Evolutionary conservation across 2,797 vertebrate genomes (phyloP).

Genomic region (Melopsittacus undulatus): DNA sequence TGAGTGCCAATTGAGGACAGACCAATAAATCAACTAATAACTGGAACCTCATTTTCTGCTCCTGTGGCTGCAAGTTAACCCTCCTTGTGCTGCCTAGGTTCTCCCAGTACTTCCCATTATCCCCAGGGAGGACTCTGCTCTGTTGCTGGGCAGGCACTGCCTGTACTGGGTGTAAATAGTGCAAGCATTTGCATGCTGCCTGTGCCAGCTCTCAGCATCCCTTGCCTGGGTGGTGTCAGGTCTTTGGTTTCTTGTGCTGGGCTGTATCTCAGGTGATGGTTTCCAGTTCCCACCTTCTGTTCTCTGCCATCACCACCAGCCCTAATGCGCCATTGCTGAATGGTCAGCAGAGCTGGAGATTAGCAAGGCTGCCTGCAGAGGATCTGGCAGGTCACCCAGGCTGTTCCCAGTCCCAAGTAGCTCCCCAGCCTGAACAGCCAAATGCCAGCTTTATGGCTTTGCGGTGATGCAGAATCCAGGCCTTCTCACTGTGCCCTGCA

Average conservation of each 20-base stretch:
- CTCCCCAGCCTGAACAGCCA: neutral
- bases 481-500: neutral
- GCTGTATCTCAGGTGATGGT: neutral
- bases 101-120: neutral
- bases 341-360: neutral
- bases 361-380: neutral
- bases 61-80: conserved; percentile 66
- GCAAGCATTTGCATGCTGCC: neutral
- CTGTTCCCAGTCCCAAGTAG: neutral
- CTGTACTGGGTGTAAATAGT: neutral
- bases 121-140: neutral
- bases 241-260: neutral
- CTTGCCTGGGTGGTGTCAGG: neutral
- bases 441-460: neutral
- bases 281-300: neutral
- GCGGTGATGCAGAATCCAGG: neutral
- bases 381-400: neutral
- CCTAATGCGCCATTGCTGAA: accelerated
- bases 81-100: neutral
- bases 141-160: neutral
- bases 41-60: conserved; percentile 82
- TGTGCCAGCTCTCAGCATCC: neutral
- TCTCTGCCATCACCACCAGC: neutral
- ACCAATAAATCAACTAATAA: conserved; percentile 83
- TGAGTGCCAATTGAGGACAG: conserved; percentile 78